Percentiles rank a stretch among this genome's conserved stretches.
phyloP scores from a whole-genome alignment of 2,888 invertebrate genomes.

The Drosophila multiciliata region DNA sequence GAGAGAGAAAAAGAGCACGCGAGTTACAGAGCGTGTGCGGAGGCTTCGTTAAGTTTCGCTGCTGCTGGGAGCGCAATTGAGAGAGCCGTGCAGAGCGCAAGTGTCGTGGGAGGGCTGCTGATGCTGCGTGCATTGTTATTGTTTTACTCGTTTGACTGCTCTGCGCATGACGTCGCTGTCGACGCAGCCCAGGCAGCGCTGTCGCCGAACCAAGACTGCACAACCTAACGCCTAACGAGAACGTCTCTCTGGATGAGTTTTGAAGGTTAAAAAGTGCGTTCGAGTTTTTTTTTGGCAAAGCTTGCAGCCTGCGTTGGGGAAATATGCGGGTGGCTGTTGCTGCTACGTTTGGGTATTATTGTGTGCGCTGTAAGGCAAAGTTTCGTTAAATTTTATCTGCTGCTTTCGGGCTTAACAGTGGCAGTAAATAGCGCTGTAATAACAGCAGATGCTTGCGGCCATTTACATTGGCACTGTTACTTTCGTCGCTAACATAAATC shows the following conservation, averaged over 20 bases:
- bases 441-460: slow-evolving; percentile 44
- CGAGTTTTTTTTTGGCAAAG: slow-evolving; percentile 36
- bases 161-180: slow-evolving; percentile 62
- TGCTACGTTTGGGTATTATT: neutral
- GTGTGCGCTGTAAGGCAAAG: slow-evolving; percentile 31
- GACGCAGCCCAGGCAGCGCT: slow-evolving; percentile 54
- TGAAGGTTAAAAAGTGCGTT: slow-evolving; percentile 83
- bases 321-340: slow-evolving; percentile 41
- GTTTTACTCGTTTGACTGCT: slow-evolving; percentile 54
- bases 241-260: slow-evolving; percentile 48
- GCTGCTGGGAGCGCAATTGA: slow-evolving; percentile 2
- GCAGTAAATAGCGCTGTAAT: slow-evolving; percentile 35
- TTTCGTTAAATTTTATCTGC: slow-evolving; percentile 74
- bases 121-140: slow-evolving; percentile 61
- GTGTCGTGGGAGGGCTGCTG: slow-evolving; percentile 63
- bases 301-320: slow-evolving; percentile 53
- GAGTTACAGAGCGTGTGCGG: slow-evolving; percentile 9
- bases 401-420: slow-evolving; percentile 20
- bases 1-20: slow-evolving; percentile 3
- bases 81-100: slow-evolving; percentile 56
- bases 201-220: slow-evolving; percentile 41
- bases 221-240: slow-evolving; percentile 39
- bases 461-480: slow-evolving; percentile 56
- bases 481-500: neutral
- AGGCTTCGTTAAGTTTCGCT: slow-evolving; percentile 49